Evolutionary conservation across 2,113 vertebrate species (phyloP).

Genomic region (Hylia prasina): DNA sequence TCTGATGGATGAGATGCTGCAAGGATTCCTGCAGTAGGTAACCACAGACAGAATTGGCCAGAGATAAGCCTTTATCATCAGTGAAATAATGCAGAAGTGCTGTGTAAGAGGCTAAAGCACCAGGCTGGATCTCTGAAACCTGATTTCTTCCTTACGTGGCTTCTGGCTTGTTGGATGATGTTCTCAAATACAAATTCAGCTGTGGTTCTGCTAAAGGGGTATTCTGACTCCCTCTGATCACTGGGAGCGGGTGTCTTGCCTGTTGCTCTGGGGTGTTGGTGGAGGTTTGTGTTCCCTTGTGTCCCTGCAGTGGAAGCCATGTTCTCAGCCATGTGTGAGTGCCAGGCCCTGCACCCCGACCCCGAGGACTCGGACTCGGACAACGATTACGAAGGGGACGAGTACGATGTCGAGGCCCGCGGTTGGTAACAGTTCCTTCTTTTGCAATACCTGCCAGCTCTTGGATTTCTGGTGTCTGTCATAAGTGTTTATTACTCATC

Average conservation of each 20-base stretch:
- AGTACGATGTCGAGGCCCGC: conserved; percentile 91
- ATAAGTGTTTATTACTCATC: neutral
- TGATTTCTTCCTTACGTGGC: neutral
- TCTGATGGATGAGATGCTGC: neutral
- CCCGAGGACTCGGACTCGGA: conserved; percentile 91
- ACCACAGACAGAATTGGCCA: neutral
- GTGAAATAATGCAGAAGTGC: neutral
- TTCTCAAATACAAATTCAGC: fast-evolving
- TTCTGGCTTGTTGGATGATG: neutral
- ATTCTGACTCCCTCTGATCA: neutral
- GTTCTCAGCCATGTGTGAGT: conserved; percentile 97
- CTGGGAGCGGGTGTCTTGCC: neutral
- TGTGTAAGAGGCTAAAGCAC: neutral
- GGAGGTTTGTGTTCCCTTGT: neutral
- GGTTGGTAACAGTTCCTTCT: conserved; percentile 72
- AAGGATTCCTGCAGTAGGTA: neutral
- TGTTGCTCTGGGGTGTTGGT: neutral
- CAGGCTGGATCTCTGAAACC: neutral
- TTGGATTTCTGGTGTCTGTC: neutral
- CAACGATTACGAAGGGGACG: conserved; percentile 89
- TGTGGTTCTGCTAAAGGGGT: neutral
- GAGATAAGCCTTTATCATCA: neutral
- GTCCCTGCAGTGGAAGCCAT: conserved; percentile 85
- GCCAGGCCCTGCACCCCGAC: conserved; percentile 94
- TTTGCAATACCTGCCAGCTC: neutral